Base-by-base conservation (phyloP, 1,140 invertebrate genomes). In the Riptortus pedestris region DNA sequence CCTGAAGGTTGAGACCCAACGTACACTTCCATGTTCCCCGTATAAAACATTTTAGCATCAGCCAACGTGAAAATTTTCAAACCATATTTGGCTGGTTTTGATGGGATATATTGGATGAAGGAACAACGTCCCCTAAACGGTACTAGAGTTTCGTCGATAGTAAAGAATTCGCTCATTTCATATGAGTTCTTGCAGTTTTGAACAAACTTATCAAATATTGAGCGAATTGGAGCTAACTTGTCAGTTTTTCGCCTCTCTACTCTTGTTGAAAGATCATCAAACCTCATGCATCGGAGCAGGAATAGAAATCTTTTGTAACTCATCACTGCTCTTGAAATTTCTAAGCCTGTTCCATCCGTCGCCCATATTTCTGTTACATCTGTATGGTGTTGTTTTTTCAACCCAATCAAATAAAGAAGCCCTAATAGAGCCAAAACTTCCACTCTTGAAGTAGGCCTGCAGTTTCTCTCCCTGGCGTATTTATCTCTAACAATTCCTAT, bases 81-180 rank as follows among this genome's bases (percentile, higher is more conserved):
- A 1, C 77, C 78, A 69, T 74, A 77, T 65, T 76, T 78, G 47
- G 76, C 71, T n/a, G n/a, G n/a, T n/a, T 80, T 79, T 33, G 71
- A 70, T 33, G 76, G 74, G 62, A 79, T 77, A 64, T 77, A 78
- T 60, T 67, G n/a, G n/a, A n/a, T n/a, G 62, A 78, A 75, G 27
- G 60, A 60, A 62, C 74, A 76, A 11, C 70, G 27, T 18, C 75
- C 75, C 45, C 73, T 57, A 70, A 77, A 78, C 20, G 67, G 45
- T 1, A 76, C 31, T n/a, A 75, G 66, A 20, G 68, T 68, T 67
- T 75, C 73, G 66, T 75, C 72, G 22, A 74, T 68, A 22, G 65
- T 68, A 0, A 65, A 62, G 51, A 65, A 67, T 51, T 55, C 27
- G 12, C 69, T 64, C 9, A 48, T 48, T 16, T 20, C 18, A 18